A percentile compares a stretch with the other conserved stretches of the same genome.
phyloP scores from a whole-genome alignment of 2,888 invertebrate species.

The Caradrina clavipalpis region DNA sequence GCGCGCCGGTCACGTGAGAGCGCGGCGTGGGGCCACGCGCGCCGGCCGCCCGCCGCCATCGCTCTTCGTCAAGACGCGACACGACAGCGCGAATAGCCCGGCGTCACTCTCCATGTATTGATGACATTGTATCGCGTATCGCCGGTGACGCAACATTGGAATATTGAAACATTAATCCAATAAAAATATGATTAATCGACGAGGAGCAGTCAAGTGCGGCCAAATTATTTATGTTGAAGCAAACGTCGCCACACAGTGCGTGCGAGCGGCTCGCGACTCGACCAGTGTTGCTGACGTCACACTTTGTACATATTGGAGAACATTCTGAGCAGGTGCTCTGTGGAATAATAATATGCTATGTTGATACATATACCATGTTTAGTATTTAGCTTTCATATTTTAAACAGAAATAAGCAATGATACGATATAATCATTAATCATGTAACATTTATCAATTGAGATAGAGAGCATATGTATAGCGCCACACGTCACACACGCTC shows the following conservation, averaged over 20 bases:
- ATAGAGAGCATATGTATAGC: conserved; percentile 22
- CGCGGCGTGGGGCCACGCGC: not conserved
- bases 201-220: conserved; percentile 33
- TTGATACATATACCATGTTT: not conserved
- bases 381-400: conserved; percentile 3
- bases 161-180: conserved; percentile 57
- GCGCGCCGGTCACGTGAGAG: not conserved
- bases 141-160: conserved; percentile 37
- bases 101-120: conserved; percentile 48
- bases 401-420: not conserved
- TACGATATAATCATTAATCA: conserved; percentile 11
- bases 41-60: conserved; percentile 36
- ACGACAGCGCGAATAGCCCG: conserved; percentile 52
- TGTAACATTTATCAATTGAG: not conserved
- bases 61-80: conserved; percentile 53
- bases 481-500: conserved; percentile 7
- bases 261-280: conserved; percentile 37
- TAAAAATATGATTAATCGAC: conserved; percentile 60
- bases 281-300: not conserved
- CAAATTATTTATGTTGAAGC: conserved; percentile 49
- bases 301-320: conserved; percentile 7
- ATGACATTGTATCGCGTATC: conserved; percentile 53
- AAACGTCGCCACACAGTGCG: conserved; percentile 40
- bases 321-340: not conserved
- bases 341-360: not conserved